A percentile compares a stretch with the other conserved stretches of the same genome.
Evolutionary conservation across 2,797 vertebrate species (phyloP).

Genomic region (Philypnodon macrostomus): DNA sequence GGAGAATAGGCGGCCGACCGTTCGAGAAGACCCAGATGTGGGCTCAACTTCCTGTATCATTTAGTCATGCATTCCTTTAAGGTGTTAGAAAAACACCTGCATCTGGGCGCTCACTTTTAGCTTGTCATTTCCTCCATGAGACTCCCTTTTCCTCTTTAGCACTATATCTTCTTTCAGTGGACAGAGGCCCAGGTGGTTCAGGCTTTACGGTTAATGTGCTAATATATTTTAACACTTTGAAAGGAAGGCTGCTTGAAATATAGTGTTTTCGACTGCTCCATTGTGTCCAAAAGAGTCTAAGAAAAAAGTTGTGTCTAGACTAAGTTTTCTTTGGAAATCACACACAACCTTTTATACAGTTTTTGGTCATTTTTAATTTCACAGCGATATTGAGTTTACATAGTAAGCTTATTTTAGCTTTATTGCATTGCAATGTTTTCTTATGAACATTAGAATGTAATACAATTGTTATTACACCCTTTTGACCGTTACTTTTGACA

Average conservation of each 20-base stretch:
- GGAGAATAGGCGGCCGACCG: slow-evolving; percentile 25
- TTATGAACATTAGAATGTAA: too few species aligned
- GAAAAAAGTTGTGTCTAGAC: slow-evolving; percentile 5
- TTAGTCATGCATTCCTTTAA: slow-evolving; percentile 59
- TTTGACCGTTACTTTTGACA: too few species aligned
- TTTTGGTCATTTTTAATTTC: not conserved
- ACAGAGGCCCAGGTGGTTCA: slow-evolving; percentile 55
- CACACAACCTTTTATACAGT: not conserved
- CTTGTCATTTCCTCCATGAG: slow-evolving; percentile 31
- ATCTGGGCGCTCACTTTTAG: slow-evolving; percentile 35
- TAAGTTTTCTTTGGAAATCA: slow-evolving; percentile 3
- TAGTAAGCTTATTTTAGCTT: not conserved
- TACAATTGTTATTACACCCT: too few species aligned
- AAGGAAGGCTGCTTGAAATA: slow-evolving; percentile 36
- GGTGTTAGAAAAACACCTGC: slow-evolving; percentile 63
- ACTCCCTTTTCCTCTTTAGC: slow-evolving; percentile 28
- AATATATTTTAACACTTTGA: slow-evolving; percentile 50
- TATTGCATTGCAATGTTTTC: not conserved
- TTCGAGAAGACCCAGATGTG: slow-evolving; percentile 57
- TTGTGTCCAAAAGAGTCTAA: slow-evolving; percentile 25
- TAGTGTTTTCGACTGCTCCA: slow-evolving; percentile 36
- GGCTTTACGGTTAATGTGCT: slow-evolving; percentile 26
- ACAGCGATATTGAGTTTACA: not conserved
- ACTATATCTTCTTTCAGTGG: slow-evolving; percentile 13
- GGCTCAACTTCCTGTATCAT: slow-evolving; percentile 44